These are phyloP conservation scores for Bombylius major DNA, from an alignment of 2,888 invertebrate species.

Conservation along the genomic window DNA sequence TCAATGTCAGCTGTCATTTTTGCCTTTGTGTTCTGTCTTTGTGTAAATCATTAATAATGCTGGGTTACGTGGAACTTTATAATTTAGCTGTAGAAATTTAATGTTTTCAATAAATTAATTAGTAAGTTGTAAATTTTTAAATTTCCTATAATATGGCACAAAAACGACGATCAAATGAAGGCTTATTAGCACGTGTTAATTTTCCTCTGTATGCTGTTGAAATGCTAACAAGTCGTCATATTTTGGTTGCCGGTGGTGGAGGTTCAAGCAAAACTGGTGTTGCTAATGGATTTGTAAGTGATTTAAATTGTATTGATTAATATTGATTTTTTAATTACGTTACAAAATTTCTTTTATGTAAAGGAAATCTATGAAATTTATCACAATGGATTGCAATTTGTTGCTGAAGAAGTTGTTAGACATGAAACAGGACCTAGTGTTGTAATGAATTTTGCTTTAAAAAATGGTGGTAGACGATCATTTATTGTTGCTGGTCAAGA, in stretches of 20 bases:
- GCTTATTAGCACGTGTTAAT: slow-evolving; percentile 74
- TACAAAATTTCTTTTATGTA: slow-evolving; percentile 22
- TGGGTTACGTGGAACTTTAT: background rate
- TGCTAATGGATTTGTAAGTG: slow-evolving; percentile 89
- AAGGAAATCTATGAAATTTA: slow-evolving; percentile 89
- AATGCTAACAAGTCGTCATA: slow-evolving; percentile 82
- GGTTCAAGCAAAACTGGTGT: slow-evolving; percentile 95
- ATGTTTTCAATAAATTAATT: too few species aligned
- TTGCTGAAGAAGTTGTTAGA: slow-evolving; percentile 77
- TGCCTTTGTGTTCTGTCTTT: too few species aligned
- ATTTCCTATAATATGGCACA: slow-evolving; percentile 43
- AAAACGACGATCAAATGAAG: slow-evolving; percentile 47
- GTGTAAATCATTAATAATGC: too few species aligned
- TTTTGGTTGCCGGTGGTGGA: slow-evolving; percentile 94
- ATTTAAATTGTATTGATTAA: too few species aligned
- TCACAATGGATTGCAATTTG: slow-evolving; percentile 68
- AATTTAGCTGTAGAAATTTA: background rate
- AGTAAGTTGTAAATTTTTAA: too few species aligned
- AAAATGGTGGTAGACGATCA: slow-evolving; percentile 56
- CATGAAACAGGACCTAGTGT: slow-evolving; percentile 82
- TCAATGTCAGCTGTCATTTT: too few species aligned
- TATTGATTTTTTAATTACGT: background rate
- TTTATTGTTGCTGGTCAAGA: slow-evolving; percentile 85
- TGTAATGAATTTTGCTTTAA: slow-evolving; percentile 81
- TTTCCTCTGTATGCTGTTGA: slow-evolving; percentile 87